Conservation (phyloP, 2,888 invertebrate genomes). For the Vanessa cardui region DNA sequence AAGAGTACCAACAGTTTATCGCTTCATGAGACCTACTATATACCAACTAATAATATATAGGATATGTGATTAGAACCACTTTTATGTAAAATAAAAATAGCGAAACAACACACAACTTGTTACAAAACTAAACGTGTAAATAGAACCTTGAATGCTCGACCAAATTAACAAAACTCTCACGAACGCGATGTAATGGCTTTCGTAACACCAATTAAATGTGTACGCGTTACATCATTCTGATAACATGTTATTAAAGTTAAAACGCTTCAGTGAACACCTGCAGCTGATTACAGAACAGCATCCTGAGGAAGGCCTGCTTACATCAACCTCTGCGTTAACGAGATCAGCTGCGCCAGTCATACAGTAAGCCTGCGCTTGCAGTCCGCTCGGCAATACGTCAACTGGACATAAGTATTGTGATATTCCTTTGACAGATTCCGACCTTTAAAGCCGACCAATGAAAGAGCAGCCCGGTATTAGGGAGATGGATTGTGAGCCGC, state of each 20-base stretch:
- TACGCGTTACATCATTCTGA: slow-evolving; percentile 20
- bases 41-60: background rate
- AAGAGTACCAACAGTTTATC: no score
- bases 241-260: background rate
- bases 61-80: background rate
- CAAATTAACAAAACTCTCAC: slow-evolving; percentile 24
- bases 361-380: no score
- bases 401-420: no score
- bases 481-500: no score
- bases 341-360: no score
- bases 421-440: no score
- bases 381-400: no score
- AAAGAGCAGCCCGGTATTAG: no score
- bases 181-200: slow-evolving; percentile 19
- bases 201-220: slow-evolving; percentile 22
- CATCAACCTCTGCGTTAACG: no score
- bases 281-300: no score
- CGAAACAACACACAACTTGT: slow-evolving; percentile 7
- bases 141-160: slow-evolving; percentile 25
- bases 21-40: background rate
- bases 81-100: background rate
- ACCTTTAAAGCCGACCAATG: no score
- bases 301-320: no score
- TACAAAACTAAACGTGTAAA: slow-evolving; percentile 20
- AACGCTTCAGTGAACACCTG: background rate